Base-by-base conservation (phyloP, 92 coral and sea anemone species). In the Nematostella vectensis region DNA sequence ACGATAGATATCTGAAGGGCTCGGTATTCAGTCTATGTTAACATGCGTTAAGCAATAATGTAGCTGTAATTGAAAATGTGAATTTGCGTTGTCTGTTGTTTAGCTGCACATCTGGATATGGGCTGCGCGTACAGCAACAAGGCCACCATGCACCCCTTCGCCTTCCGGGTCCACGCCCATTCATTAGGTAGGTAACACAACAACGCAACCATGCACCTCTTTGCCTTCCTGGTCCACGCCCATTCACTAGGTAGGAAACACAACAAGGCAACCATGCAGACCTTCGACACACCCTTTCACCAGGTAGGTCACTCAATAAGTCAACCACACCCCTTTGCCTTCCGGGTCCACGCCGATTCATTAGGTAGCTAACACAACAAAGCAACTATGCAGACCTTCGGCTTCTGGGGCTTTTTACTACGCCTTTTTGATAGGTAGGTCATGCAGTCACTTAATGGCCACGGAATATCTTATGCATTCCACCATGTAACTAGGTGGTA, bases 321-420 rank as follows among this genome's bases (percentile, higher is more conserved):
- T n/a, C n/a, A n/a, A n/a, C n/a, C n/a, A n/a, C 93, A 93, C 36
- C 99, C 99, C 0, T 93, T 93, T 65, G 96, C 95, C n/a, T 93
- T 93, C 65, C 61, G 99, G 29, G 99, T 93, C 20, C 99, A 93
- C 29, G 79, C 99, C 0, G 96, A 93, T 57, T 60, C 72, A 10
- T 61, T 93, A 29, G 99, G 99, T 93, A 61, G 40, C 10, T 93
- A 93, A 43, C 8, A 15, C 28, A 55, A 60, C 30, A 76, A 77
- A 16, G 72, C 96, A 0, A 72, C 55, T 22, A 65, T 93, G 54
- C 93, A 93, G 31, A 95, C 99, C 0, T 93, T 93, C 61, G 96
- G 91, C 99, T n/a, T n/a, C n/a, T n/a, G n/a, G n/a, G n/a, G n/a
- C n/a, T n/a, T n/a, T n/a, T n/a, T n/a, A n/a, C n/a, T n/a, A 93